phyloP scores from a whole-genome alignment of 2,113 vertebrate species.

The Sminthopsis crassicaudata region DNA sequence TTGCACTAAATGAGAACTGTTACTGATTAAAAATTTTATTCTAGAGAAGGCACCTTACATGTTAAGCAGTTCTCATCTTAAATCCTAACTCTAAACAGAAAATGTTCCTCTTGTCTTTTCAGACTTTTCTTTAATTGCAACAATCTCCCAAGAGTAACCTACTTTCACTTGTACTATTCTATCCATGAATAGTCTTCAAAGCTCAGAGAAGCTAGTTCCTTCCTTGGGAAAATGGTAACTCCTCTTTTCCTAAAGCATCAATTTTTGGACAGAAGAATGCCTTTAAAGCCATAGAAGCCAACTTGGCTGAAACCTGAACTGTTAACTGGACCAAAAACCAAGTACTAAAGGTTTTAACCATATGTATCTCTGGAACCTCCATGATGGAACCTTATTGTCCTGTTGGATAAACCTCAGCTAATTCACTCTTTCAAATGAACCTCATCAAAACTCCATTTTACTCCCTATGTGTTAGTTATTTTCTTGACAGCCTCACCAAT shows the following conservation, averaged over 20 bases:
- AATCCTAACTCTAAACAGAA: slow-evolving; percentile 24
- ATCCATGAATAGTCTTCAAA: background rate
- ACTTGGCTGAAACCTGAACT: background rate
- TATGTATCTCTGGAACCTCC: background rate
- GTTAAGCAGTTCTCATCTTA: slow-evolving; percentile 74
- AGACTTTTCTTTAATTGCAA: slow-evolving; percentile 43
- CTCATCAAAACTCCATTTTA: background rate
- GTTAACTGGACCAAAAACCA: background rate
- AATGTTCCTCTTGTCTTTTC: slow-evolving; percentile 50
- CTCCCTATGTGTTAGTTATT: background rate
- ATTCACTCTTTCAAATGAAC: background rate
- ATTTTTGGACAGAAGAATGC: background rate
- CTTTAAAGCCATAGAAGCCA: background rate
- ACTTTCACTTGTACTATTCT: background rate
- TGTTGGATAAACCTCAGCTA: background rate
- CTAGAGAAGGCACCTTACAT: slow-evolving; percentile 65
- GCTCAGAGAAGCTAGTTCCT: background rate
- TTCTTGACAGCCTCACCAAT: background rate
- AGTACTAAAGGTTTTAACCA: background rate
- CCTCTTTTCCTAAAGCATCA: background rate
- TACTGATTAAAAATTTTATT: slow-evolving; percentile 85
- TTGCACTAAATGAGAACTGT: slow-evolving; percentile 80
- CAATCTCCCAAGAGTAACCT: slow-evolving; percentile 44
- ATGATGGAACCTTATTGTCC: background rate
- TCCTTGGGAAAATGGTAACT: background rate